phyloP scores from a whole-genome alignment of 2,888 invertebrate species.

The Yponomeuta sedellus region DNA sequence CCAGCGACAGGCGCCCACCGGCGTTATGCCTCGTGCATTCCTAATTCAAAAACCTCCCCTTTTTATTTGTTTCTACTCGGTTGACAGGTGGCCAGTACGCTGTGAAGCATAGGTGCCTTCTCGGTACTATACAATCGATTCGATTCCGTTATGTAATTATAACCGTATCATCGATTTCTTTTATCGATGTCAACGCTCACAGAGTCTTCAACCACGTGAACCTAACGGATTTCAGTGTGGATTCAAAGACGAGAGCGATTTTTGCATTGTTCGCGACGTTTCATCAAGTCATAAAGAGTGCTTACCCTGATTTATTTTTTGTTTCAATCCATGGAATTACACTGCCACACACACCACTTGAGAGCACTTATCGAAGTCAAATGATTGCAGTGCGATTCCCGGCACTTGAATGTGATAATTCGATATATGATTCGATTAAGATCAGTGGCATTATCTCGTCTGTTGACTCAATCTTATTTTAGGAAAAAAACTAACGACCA shows the following conservation, averaged over 20 bases:
- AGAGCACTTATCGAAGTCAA: no score
- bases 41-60: constrained; percentile 39
- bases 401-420: no score
- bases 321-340: no score
- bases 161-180: constrained; percentile 12
- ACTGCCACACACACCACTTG: no score
- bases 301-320: not conserved
- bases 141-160: constrained; percentile 20
- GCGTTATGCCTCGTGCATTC: constrained; percentile 38
- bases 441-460: no score
- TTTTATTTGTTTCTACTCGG: constrained; percentile 23
- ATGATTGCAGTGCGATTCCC: no score
- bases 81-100: constrained; percentile 29
- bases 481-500: no score
- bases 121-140: constrained; percentile 9
- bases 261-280: not conserved
- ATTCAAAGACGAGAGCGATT: constrained; percentile 14
- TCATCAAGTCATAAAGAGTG: not conserved
- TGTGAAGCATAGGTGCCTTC: constrained; percentile 30
- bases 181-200: constrained; percentile 10
- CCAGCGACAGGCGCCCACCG: constrained; percentile 24
- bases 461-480: no score
- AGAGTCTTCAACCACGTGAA: not conserved
- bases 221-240: constrained; percentile 9
- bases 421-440: no score